Evolutionary conservation across 1,140 invertebrate genomes (phyloP).

Genomic region (Atopsyche davidsoni): DNA sequence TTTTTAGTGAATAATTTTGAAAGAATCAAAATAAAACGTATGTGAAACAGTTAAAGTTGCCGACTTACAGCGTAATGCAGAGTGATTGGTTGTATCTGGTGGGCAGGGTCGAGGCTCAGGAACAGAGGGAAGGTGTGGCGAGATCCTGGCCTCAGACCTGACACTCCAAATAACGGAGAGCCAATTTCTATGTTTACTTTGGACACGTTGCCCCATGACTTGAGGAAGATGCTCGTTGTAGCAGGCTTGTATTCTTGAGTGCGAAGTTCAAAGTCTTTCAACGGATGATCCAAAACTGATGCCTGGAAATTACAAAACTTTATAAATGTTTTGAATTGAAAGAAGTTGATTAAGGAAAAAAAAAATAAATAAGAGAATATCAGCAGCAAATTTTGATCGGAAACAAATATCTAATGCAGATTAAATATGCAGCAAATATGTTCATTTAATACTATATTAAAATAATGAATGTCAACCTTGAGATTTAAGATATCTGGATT

Average conservation of each 20-base stretch:
- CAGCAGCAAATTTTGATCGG: too few species aligned
- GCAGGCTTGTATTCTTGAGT: conserved; percentile 5
- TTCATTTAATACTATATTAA: neutral
- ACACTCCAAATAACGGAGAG: conserved; percentile 4
- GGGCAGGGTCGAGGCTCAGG: conserved; percentile 8
- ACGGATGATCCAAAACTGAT: conserved; percentile 20
- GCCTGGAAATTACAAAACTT: conserved; percentile 18
- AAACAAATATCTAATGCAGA: too few species aligned
- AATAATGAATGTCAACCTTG: conserved; percentile 12
- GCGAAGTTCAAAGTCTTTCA: conserved; percentile 15
- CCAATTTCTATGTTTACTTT: conserved; percentile 23
- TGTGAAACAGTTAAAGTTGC: neutral
- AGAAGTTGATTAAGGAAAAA: too few species aligned
- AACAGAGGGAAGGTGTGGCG: conserved; percentile 24
- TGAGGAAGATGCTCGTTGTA: conserved; percentile 4
- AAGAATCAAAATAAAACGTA: too few species aligned
- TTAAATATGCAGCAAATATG: conserved; percentile 1
- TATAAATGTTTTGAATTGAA: conserved; percentile 4
- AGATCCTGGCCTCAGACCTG: conserved; percentile 11
- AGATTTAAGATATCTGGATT: conserved; percentile 15
- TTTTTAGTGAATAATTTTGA: too few species aligned
- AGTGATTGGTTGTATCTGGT: conserved; percentile 15
- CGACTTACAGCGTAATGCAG: conserved; percentile 25
- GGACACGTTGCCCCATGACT: conserved; percentile 20
- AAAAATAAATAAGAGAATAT: too few species aligned